Conservation (phyloP, 2,888 invertebrate species). For the Agrochola litura region DNA sequence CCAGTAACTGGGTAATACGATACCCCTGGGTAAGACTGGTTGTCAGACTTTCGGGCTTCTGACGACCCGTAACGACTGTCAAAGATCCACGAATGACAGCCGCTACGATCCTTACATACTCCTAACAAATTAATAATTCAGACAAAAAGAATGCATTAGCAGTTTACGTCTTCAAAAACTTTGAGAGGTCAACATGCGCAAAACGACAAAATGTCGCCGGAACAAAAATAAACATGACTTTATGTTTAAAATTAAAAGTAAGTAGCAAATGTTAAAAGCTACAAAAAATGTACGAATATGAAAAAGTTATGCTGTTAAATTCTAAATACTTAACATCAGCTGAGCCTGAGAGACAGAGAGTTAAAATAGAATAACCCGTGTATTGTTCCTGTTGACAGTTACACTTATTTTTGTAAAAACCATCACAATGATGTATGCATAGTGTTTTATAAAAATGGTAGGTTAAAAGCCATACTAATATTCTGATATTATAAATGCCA, state of each 20-base stretch:
- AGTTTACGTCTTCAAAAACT: neutral
- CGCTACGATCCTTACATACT: neutral
- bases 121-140: neutral
- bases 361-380: no score
- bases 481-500: neutral
- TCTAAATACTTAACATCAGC: neutral
- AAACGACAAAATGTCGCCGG: neutral
- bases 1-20: no score
- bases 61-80: no score
- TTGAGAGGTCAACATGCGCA: neutral
- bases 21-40: no score
- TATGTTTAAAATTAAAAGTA: neutral
- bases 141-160: neutral
- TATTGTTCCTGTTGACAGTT: no score
- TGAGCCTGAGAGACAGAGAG: no score
- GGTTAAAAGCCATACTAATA: neutral
- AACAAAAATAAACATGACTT: neutral
- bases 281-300: neutral
- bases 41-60: no score
- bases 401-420: neutral
- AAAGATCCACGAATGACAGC: no score
- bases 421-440: neutral
- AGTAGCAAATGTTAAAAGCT: neutral
- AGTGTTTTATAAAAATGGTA: no score
- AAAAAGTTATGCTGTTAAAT: neutral